Base-by-base conservation (phyloP, 2,797 vertebrate genomes). In the Poeciliopsis turneri region DNA sequence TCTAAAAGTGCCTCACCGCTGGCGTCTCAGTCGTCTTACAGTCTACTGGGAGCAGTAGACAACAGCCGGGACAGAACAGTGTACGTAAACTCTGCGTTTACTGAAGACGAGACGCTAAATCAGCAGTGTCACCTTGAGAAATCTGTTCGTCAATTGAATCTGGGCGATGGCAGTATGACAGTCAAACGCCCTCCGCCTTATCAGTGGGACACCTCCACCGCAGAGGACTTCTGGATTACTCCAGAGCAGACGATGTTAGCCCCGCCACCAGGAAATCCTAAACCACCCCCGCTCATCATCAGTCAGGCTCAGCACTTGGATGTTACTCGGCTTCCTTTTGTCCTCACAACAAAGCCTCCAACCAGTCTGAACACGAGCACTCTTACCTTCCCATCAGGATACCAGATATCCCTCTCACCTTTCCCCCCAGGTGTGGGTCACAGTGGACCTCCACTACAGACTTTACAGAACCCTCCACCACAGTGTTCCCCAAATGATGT, bases 11-110 rank as follows among this genome's bases (percentile, higher is more conserved):
- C 97, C 80, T 97, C 97, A 0, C 96, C 98, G 0, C 90, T 98
- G 92, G 90, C 97, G 45, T 98, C 98, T 1, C 98, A 99, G 90
- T 99, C 98, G 0, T 98, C 98, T 2, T 99, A 99, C 91, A 99
- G 94, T 86, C 95, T 99, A 72, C 92, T 99, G 87, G 96, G 97
- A 83, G 93, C 96, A 0, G 93, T 96, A 0, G 97, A 98, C 47
- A 96, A 90, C 85, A 93, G 85, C 86, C 95, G 97, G n/a, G 98
- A 99, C 88, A 95, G 97, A 80, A 97, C 96, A 0, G 98, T 99
- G 84, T 99, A 99, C 0, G 96, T 99, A 15, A 99, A 99, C 94
- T 98, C 98, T 0, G 98, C 98, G 81, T 99, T 99, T 89, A 97
- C 97, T 0, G 98, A 99, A 93, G 98, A 99, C 0, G 98, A 99